Conservation (phyloP, 2,113 vertebrate species). For the Psammodynastes pulverulentus region DNA sequence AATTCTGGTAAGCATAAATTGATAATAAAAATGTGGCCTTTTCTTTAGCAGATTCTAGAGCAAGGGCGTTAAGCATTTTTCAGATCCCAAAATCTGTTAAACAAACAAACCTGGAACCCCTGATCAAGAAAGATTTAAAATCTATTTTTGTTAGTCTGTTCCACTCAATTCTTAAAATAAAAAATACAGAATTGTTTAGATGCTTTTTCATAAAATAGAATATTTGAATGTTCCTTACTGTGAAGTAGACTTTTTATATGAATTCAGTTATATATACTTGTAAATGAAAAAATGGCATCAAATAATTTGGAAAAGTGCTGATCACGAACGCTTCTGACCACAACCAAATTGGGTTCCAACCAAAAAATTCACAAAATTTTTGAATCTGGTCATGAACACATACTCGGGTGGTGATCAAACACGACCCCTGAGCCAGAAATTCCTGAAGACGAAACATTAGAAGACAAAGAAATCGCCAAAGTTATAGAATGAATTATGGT, state of each 20-base stretch:
- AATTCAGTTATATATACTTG: background rate
- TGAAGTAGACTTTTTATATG: background rate
- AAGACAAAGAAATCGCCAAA: too few species aligned
- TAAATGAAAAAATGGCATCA: background rate
- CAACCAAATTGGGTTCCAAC: too few species aligned
- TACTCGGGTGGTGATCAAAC: too few species aligned
- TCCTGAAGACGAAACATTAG: too few species aligned
- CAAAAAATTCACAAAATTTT: too few species aligned
- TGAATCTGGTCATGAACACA: too few species aligned
- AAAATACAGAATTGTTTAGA: background rate
- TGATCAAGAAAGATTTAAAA: background rate
- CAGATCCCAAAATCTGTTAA: background rate
- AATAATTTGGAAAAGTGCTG: background rate
- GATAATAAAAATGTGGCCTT: background rate
- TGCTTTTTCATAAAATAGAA: background rate
- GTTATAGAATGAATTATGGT: too few species aligned
- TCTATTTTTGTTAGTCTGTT: background rate
- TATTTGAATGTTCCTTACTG: background rate
- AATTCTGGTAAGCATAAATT: background rate
- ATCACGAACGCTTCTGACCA: too few species aligned
- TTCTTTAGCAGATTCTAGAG: background rate
- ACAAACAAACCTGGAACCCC: background rate
- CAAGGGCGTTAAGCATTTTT: background rate
- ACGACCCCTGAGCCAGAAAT: too few species aligned
- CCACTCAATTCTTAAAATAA: background rate